These are phyloP conservation scores for Leptinotarsa juncta DNA, from an alignment of 2,888 invertebrate genomes.

Conservation along the genomic window DNA sequence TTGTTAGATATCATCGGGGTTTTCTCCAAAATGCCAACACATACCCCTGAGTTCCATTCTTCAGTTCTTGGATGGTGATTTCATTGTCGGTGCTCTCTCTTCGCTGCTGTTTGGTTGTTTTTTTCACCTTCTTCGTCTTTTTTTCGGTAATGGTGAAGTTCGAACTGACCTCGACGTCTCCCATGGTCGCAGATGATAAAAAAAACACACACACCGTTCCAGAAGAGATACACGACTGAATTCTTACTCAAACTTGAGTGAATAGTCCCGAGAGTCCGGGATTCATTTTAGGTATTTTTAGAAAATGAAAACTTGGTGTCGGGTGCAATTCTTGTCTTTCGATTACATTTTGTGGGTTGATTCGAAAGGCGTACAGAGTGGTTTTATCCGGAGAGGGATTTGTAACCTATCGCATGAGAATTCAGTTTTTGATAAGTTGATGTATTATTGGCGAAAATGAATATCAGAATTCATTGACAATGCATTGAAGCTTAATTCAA, in stretches of 20 bases:
- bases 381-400: constrained; percentile 19
- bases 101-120: constrained; percentile 86
- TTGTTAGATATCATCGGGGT: constrained; percentile 2
- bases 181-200: constrained; percentile 70
- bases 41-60: constrained; percentile 81
- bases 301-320: constrained; percentile 64
- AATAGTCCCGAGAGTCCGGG: constrained; percentile 54
- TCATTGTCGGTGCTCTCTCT: constrained; percentile 80
- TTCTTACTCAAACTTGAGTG: constrained; percentile 60
- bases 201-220: constrained; percentile 45
- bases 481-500: too few species aligned
- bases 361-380: constrained; percentile 7
- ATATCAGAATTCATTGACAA: too few species aligned
- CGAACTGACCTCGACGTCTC: constrained; percentile 91
- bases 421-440: neutral
- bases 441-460: neutral
- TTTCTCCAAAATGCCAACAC: constrained; percentile 72
- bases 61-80: constrained; percentile 84
- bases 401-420: neutral
- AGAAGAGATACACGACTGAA: constrained; percentile 52
- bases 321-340: constrained; percentile 55
- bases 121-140: constrained; percentile 90
- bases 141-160: constrained; percentile 87
- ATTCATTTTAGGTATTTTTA: constrained; percentile 64
- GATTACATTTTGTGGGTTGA: constrained; percentile 46